Base-by-base conservation (phyloP, 2,888 invertebrate genomes). In the Agrochola lota region DNA sequence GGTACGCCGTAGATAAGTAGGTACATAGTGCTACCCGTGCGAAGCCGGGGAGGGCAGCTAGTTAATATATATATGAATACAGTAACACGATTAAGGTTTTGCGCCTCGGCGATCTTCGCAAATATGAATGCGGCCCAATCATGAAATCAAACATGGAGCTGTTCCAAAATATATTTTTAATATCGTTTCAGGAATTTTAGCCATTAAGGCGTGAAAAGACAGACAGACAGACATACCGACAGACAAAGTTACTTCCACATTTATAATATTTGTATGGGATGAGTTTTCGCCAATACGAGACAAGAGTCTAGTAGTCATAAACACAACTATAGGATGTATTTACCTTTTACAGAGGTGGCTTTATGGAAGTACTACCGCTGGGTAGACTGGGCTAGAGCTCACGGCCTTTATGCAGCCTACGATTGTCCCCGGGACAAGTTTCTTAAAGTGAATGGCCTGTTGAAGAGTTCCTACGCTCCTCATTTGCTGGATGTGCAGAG, bases 321-420 rank as follows among this genome's bases (percentile, higher is more conserved):
- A 40, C 17, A 40, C 3, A 12, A 23, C 6, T 57, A 43, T 20
- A 20, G 15, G 0, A 7, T 35, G 1, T 35, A 35, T 66, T 55
- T 55, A 1, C 9, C 23, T 23, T 55, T 74, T 74, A 2, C 87
- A 96, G 96, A 96, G 1, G 93, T 96, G 3, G 90, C 94, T 0
- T 74, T 91, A 5, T 96, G 96, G 96, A 96, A 96, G 72, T 91
- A 92, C 8, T 94, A 94, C 71, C 93, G 96, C 0, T 96, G 96
- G 96, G 90, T 96, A 1, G 94, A 95, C 81, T 96, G 96, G 96
- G 96, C 96, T 0, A 92, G 92, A 0, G 30, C 77, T 0, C 96
- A 95, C 46, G 96, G 96, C 0, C 87, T 96, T 0, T 96, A 96
- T 70, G 94, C 93, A 6, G 94, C 91, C 0, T 96, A 94, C 80